Percentiles rank a stretch among this genome's conserved stretches.
Conservation (phyloP, 2,888 invertebrate species). For the Gnatocerus cornutus region DNA sequence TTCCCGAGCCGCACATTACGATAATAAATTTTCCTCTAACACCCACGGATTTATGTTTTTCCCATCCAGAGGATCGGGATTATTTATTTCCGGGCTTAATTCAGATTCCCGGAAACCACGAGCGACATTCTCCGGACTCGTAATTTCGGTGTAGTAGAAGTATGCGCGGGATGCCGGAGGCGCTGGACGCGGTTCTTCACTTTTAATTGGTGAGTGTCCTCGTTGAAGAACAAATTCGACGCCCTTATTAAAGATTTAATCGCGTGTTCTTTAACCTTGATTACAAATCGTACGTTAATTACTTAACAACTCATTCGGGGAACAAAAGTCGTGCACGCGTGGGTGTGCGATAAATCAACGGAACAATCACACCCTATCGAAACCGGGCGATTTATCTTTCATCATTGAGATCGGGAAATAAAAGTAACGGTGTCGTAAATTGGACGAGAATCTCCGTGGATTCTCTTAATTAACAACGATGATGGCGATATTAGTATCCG, state of each 20-base stretch:
- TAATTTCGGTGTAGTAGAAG: too few relatives aligned
- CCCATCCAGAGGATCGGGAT: conserved; percentile 15
- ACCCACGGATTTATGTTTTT: conserved; percentile 41
- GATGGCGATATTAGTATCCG: neutral
- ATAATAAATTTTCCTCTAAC: conserved; percentile 39
- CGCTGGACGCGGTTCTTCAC: too few relatives aligned
- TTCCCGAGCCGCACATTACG: conserved; percentile 30
- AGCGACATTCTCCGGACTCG: conserved; percentile 6
- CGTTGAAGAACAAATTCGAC: neutral
- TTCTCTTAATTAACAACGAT: neutral
- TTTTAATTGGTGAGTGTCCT: neutral
- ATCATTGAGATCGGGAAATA: conserved; percentile 1
- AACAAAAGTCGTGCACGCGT: conserved; percentile 23
- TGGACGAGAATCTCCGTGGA: neutral
- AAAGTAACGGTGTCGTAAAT: conserved; percentile 8
- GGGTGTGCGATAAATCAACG: conserved; percentile 32
- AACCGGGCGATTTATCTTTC: conserved; percentile 16
- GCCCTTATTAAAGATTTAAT: conserved; percentile 4
- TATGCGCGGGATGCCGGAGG: too few relatives aligned
- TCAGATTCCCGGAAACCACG: conserved; percentile 13
- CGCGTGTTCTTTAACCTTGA: conserved; percentile 15
- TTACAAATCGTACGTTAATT: conserved; percentile 33
- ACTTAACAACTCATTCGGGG: conserved; percentile 33
- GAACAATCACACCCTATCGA: conserved; percentile 11
- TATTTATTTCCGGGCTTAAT: conserved; percentile 24